Evolutionary conservation across 2,888 invertebrate species (phyloP).

Genomic region (Byasa hedistus): DNA sequence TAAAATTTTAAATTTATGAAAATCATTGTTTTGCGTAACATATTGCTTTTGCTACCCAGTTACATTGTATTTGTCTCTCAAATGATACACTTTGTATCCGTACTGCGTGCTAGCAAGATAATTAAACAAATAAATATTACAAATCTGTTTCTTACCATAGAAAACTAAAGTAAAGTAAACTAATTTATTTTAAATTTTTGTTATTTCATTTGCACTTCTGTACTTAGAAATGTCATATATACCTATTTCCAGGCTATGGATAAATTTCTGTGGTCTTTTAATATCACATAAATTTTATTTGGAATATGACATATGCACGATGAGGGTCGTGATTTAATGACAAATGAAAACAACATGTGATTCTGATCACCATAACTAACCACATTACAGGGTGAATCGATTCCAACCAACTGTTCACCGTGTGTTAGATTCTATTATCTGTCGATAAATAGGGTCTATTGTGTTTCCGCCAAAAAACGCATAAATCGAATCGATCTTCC

Average conservation of each 20-base stretch:
- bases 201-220: no score
- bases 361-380: conserved; percentile 77
- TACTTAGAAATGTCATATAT: no score
- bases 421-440: conserved; percentile 65
- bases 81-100: no score
- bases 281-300: conserved; percentile 9
- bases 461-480: conserved; percentile 70
- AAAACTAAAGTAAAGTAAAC: no score
- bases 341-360: conserved; percentile 65
- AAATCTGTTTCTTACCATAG: no score
- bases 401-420: conserved; percentile 70
- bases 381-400: conserved; percentile 67
- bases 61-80: no score
- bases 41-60: no score
- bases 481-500: conserved; percentile 78
- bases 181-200: no score
- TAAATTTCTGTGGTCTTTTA: conserved; percentile 2
- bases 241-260: background rate
- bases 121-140: no score
- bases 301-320: conserved; percentile 23
- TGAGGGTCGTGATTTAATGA: conserved; percentile 26
- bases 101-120: no score
- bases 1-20: no score
- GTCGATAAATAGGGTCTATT: conserved; percentile 73
- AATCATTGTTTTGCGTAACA: no score